A percentile compares a stretch with the other conserved stretches of the same genome.
phyloP scores from a whole-genome alignment of 2,113 vertebrate species.

The Prolemur simus region DNA sequence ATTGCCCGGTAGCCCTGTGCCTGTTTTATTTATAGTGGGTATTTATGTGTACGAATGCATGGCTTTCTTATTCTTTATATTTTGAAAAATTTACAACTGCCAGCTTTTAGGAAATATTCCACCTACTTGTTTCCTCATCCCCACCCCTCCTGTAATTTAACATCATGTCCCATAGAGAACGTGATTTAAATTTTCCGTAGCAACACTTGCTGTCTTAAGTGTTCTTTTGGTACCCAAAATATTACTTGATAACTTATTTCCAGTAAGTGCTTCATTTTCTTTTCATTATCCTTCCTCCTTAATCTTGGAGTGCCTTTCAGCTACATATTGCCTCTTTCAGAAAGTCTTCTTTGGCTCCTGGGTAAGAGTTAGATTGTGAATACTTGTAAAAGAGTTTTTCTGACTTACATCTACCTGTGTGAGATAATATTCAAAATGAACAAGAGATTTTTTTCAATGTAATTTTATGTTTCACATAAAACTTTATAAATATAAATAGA shows the following conservation, averaged over 20 bases:
- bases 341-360: neutral
- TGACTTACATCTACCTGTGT: neutral
- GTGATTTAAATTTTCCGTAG: slow-evolving; percentile 18
- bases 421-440: neutral
- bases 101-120: neutral
- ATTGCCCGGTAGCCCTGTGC: neutral
- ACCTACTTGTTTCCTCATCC: neutral
- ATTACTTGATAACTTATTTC: slow-evolving; percentile 4
- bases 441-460: neutral
- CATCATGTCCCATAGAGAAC: neutral
- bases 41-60: neutral
- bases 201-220: neutral
- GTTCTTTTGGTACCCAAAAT: slow-evolving; percentile 5
- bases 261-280: neutral
- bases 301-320: neutral
- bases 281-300: neutral
- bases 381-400: neutral
- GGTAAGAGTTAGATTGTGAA: neutral
- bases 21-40: neutral
- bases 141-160: neutral
- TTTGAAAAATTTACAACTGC: neutral
- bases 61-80: neutral
- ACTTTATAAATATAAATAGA: neutral
- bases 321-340: neutral
- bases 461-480: neutral